Evolutionary conservation across 2,888 invertebrate genomes (phyloP).

Genomic region (Pachydiplax longipennis): DNA sequence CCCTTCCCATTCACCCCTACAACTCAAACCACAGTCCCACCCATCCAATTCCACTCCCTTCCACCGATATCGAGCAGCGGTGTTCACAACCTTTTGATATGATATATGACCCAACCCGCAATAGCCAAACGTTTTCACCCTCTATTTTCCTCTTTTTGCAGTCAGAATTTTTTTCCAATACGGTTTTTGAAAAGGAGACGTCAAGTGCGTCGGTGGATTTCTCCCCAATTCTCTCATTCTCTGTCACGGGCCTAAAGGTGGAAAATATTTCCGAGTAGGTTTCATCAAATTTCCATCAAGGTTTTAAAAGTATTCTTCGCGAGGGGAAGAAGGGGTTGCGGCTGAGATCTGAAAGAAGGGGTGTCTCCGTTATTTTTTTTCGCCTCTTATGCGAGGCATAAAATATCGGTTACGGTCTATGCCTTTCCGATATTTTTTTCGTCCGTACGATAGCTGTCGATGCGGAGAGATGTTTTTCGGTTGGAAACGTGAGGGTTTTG

Average conservation of each 20-base stretch:
- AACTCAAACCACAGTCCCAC: constrained; percentile 7
- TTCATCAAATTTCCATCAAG: constrained; percentile 44
- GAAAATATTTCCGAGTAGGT: constrained; percentile 18
- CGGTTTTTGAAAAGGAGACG: constrained; percentile 33
- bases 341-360: background rate
- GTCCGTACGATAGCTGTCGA: constrained; percentile 2
- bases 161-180: background rate
- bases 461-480: constrained; percentile 6
- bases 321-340: background rate
- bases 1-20: background rate
- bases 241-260: background rate
- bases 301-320: background rate
- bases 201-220: constrained; percentile 7
- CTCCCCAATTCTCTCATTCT: background rate
- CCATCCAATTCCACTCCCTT: constrained; percentile 6
- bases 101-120: constrained; percentile 37
- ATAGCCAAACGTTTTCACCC: constrained; percentile 24
- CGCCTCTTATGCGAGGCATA: background rate
- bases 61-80: constrained; percentile 27
- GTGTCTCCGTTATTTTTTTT: background rate
- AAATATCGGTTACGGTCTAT: constrained; percentile 35
- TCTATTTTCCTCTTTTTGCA: background rate
- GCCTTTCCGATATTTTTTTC: constrained; percentile 2
- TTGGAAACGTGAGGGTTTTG: background rate
- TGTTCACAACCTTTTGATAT: constrained; percentile 43